Base-by-base conservation (phyloP, 2,888 invertebrate genomes). In the Tenthredo livida region DNA sequence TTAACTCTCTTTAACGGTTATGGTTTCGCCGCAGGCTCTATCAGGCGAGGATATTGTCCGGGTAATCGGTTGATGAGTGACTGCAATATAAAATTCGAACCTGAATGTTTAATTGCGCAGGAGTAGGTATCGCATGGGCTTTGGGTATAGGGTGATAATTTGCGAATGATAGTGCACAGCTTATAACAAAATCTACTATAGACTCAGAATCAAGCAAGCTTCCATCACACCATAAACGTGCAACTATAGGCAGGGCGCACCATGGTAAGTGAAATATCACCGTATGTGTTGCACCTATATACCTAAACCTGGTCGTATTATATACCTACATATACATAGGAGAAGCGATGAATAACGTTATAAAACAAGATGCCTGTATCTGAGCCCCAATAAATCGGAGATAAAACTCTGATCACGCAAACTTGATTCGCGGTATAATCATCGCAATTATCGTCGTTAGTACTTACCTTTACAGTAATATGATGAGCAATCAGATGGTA, bases 191-290 rank as follows among this genome's bases (percentile, higher is more conserved):
- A 61, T 80, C 61, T 40, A 80, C 77, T 54, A 80, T 21, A 29
- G 29, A 61, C 15, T 25, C 61, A 58, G 40, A 37, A 25, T 61
- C 50, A 61, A 40, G 33, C 15, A 61, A 40, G 50, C 15, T 61
- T 61, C 61, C 80, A 58, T 80, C 37, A 80, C 61, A 37, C 80
- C 80, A 61, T 80, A 61, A 80, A 80, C 37, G 61, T 40, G 61
- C 50, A 33, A 17, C 37, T 80, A 25, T 61, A 21, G 37, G 40
- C 15, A 80, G 40, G 61, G 15, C 29, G 80, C 21, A 40, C 12
- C 54, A 29, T 17, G 5, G 17, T n/a, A 17, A 33, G 54, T 77
- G 29, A 77, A 77, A 50, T 54, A 77, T 29, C 54, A n/a, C 54
- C 29, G 50, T 77, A 33, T 54, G 50, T 77, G 33, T 17, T 33